These are phyloP conservation scores for Motacilla alba DNA, from an alignment of 2,113 vertebrate species.

Conservation along the genomic window DNA sequence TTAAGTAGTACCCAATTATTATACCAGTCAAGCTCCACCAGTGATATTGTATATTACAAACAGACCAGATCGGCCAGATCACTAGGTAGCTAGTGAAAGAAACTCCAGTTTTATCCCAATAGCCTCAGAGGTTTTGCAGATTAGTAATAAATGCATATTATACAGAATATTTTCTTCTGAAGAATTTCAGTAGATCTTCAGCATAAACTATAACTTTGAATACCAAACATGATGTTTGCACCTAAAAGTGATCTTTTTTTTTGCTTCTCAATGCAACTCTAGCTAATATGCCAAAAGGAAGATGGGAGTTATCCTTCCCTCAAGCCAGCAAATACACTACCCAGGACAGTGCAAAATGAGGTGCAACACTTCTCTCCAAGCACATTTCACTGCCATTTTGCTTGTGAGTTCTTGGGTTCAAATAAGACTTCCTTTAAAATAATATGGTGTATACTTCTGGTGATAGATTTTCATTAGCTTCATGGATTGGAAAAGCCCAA, in stretches of 20 bases:
- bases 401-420: neutral
- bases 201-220: neutral
- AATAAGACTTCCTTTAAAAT: neutral
- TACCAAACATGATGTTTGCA: neutral
- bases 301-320: neutral
- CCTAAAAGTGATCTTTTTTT: neutral
- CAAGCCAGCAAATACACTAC: neutral
- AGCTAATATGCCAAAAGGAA: neutral
- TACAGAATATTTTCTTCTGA: neutral
- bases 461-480: neutral
- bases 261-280: neutral
- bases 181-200: neutral
- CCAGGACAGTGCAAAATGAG: neutral
- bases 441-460: neutral
- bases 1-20: neutral
- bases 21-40: neutral
- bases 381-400: neutral
- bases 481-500: neutral
- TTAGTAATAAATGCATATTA: neutral
- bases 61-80: neutral
- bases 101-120: neutral
- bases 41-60: neutral
- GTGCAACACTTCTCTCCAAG: neutral
- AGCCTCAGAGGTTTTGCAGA: slow-evolving; percentile 13
- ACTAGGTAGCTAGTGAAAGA: neutral